These are phyloP conservation scores for Gobionotothen gibberifrons DNA, from an alignment of 2,797 vertebrate genomes.

Conservation along the genomic window DNA sequence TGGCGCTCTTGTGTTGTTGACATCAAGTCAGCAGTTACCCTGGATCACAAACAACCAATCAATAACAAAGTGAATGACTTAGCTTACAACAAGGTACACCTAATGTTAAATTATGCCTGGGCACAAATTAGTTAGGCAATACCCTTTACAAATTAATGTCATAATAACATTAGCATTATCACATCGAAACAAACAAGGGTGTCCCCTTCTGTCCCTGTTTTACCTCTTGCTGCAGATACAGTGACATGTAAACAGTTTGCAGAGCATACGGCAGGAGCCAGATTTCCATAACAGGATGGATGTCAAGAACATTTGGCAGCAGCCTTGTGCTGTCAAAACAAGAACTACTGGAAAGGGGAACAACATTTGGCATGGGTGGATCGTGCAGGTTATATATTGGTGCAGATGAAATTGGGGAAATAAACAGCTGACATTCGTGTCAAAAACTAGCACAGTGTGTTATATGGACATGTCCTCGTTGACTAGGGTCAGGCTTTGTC, in stretches of 20 bases:
- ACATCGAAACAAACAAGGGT: constrained; percentile 61
- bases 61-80: constrained; percentile 43
- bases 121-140: constrained; percentile 27
- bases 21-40: constrained; percentile 33
- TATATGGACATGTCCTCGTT: constrained; percentile 43
- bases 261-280: constrained; percentile 67
- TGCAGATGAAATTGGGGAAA: neutral
- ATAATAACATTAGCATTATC: constrained; percentile 48
- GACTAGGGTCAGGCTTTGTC: constrained; percentile 64
- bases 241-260: constrained; percentile 73
- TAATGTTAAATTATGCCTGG: constrained; percentile 20
- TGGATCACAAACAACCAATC: constrained; percentile 48
- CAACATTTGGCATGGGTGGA: constrained; percentile 27
- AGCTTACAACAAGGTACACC: constrained; percentile 29
- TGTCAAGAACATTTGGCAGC: constrained; percentile 71
- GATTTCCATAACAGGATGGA: constrained; percentile 70
- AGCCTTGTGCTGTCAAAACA: constrained; percentile 60
- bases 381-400: constrained; percentile 31
- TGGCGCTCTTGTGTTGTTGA: constrained; percentile 54
- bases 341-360: constrained; percentile 40
- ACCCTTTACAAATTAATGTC: constrained; percentile 43
- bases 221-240: constrained; percentile 61
- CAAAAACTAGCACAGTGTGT: constrained; percentile 36
- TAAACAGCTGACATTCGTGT: constrained; percentile 34
- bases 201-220: constrained; percentile 55